Base-by-base conservation (phyloP, 1,140 invertebrate genomes). In the Zaprionus nigranus region DNA sequence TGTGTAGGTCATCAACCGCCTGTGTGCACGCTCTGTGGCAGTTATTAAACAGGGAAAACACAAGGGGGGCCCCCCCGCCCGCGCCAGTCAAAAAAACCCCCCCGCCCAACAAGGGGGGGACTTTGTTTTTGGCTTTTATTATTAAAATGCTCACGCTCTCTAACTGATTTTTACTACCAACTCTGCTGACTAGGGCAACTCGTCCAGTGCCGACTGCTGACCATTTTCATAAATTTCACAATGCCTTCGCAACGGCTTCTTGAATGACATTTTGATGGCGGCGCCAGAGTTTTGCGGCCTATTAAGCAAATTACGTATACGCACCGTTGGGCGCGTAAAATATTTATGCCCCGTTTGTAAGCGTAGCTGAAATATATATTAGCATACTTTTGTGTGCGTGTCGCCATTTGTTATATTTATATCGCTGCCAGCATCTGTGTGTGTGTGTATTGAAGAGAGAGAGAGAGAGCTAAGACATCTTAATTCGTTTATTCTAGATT, bases 221-320 rank as follows among this genome's bases (percentile, higher is more conserved):
- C n/a, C 56, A 40, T 66, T 61, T 64, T 62, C 67, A 75, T 75
- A 57, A 75, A 75, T 75, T 75, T 71, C 3, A 53, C 54, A 65
- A 46, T 54, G 30, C 34, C 12, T 40, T 20, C 17, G 30, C 54
- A 34, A 61, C n/a, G 64, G 13, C 43, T 28, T 6, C 62, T 46
- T 17, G 61, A 76, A 72, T 72, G 60, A 62, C 34, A 63, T 63
- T 69, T 69, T 74, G 57, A 68, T 75, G 65, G 43, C 72, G 82
- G 73, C 83, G 83, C 83, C 82, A 34, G 75, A 60, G 49, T 82
- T 81, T 87, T 68, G 83, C 68, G 83, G 73, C 54, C 83, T 87
- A 83, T 87, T 87, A 78, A 83, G 69, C 71, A 88, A 81, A 88
- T 87, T 87, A 72, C 81, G 84, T 88, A 87, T 87, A 87, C 84